phyloP scores from a whole-genome alignment of 2,888 invertebrate species.

The Leptinotarsa haldemani region DNA sequence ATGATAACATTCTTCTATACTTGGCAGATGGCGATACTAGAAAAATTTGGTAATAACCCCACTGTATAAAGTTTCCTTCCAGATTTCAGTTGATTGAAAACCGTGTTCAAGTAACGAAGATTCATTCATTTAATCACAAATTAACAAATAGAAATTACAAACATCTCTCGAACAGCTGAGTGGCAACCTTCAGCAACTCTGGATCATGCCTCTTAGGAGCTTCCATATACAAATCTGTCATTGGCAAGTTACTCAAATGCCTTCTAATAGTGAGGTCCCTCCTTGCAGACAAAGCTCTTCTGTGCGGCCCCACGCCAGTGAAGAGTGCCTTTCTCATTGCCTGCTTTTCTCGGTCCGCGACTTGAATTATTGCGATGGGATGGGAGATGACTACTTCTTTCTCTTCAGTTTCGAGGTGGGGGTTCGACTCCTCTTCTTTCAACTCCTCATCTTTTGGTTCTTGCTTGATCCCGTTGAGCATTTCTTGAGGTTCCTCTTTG shows the following conservation, averaged over 20 bases:
- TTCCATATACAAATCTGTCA: slow-evolving; percentile 69
- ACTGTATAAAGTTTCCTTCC: neutral
- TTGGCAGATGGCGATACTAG: no score
- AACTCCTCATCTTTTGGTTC: slow-evolving; percentile 30
- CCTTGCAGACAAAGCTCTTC: slow-evolving; percentile 83
- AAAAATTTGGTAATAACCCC: no score
- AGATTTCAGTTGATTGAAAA: neutral
- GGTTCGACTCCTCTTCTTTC: slow-evolving; percentile 14
- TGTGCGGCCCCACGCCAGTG: slow-evolving; percentile 78
- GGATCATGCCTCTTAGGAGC: slow-evolving; percentile 63
- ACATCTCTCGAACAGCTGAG: slow-evolving; percentile 61
- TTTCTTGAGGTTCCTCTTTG: slow-evolving; percentile 45
- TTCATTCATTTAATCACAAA: slow-evolving; percentile 6
- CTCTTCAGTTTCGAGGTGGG: slow-evolving; percentile 33
- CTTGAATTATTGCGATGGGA: slow-evolving; percentile 73
- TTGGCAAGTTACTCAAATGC: slow-evolving; percentile 77
- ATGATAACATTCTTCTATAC: no score
- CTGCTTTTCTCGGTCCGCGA: slow-evolving; percentile 70
- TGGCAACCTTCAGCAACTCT: slow-evolving; percentile 62
- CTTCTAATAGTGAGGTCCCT: slow-evolving; percentile 80
- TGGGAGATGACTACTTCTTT: slow-evolving; percentile 60
- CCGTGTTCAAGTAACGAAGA: neutral
- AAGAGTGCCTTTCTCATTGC: slow-evolving; percentile 74
- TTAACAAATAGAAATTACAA: slow-evolving; percentile 49
- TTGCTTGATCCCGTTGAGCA: slow-evolving; percentile 29